Evolutionary conservation across 64 coral and sea anemone genomes (phyloP).

Genomic region (Acropora yongei): DNA sequence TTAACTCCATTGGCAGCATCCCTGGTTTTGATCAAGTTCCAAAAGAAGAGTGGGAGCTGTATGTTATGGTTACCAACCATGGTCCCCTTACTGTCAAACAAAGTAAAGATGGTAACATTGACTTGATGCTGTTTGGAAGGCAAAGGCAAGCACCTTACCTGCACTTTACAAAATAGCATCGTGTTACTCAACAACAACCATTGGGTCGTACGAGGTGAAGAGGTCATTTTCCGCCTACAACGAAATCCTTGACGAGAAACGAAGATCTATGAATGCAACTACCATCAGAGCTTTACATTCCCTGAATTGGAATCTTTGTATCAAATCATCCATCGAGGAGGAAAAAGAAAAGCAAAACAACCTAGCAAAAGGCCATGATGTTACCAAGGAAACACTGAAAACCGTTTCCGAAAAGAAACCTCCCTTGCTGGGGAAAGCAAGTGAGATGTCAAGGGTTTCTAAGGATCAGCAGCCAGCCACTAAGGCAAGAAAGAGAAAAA

Average conservation of each 20-base stretch:
- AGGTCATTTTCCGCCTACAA: too few relatives aligned
- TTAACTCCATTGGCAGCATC: conserved; percentile 31
- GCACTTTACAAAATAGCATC: too few relatives aligned
- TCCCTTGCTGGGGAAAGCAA: not conserved
- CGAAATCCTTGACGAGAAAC: not conserved
- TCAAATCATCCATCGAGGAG: conserved; percentile 24
- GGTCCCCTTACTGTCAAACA: conserved; percentile 44
- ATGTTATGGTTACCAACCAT: not conserved
- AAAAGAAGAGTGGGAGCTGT: conserved; percentile 46
- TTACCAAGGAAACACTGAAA: not conserved
- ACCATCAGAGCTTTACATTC: conserved; percentile 50
- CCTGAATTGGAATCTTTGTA: conserved; percentile 28
- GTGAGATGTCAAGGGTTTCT: not conserved
- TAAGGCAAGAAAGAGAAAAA: not conserved
- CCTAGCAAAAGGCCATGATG: not conserved
- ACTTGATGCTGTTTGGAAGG: too few relatives aligned
- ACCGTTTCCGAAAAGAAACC: conserved; percentile 2
- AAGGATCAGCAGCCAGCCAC: conserved; percentile 14
- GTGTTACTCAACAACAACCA: too few relatives aligned
- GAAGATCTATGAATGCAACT: not conserved
- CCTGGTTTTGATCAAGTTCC: conserved; percentile 48
- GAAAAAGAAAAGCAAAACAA: conserved; percentile 12
- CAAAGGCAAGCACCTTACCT: too few relatives aligned
- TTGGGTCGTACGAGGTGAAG: too few relatives aligned
- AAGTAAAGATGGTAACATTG: too few relatives aligned